Conservation (phyloP, 2,797 vertebrate species). For the Calcarius lapponicus region DNA sequence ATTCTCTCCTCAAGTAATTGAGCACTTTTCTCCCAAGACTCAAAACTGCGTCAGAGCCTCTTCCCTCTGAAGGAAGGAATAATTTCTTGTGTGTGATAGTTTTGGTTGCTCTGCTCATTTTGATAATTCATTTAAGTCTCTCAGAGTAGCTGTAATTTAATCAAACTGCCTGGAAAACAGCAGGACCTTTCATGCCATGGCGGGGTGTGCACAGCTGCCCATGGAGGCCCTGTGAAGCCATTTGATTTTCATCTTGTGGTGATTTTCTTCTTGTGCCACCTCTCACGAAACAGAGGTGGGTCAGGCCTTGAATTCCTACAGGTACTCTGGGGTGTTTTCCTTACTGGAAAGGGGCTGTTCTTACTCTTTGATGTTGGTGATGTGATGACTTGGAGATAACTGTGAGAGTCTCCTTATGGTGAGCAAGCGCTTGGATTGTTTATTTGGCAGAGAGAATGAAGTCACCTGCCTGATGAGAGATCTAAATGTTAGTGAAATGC, state of each 20-base stretch:
- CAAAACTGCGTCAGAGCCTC: not conserved
- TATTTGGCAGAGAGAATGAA: constrained; percentile 39
- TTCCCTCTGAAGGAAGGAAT: not conserved
- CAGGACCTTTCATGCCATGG: fast-evolving
- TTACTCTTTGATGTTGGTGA: not conserved
- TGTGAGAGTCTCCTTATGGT: not conserved
- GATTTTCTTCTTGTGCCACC: not conserved
- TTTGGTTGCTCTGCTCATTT: constrained; percentile 13
- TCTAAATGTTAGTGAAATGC: constrained; percentile 9
- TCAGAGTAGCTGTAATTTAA: constrained; percentile 13
- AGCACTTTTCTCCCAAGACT: not conserved
- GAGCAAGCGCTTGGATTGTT: not conserved
- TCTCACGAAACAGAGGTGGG: not conserved
- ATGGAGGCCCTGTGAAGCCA: fast-evolving
- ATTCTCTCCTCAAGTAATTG: not conserved
- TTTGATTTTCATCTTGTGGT: not conserved
- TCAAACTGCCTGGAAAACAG: not conserved
- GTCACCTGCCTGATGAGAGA: constrained; percentile 51
- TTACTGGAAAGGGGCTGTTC: not conserved
- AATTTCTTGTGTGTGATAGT: not conserved
- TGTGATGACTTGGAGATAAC: not conserved
- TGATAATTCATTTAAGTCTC: constrained; percentile 9
- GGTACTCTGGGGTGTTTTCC: not conserved
- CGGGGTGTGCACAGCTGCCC: not conserved
- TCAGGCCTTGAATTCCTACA: not conserved